Conservation (phyloP, 2,888 invertebrate genomes). For the Cerceris ruficornis region DNA sequence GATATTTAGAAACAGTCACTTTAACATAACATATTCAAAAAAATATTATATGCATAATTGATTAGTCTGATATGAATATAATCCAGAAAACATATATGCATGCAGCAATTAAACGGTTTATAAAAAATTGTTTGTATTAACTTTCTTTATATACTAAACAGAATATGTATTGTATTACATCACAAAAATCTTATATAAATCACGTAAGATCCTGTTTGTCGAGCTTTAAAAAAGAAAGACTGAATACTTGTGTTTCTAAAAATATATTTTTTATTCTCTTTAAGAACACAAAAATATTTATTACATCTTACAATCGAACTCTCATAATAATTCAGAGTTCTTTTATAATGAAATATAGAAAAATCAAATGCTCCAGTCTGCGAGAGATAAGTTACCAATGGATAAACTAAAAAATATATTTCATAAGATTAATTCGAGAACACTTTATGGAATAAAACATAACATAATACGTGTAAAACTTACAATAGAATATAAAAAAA, state of each 20-base stretch:
- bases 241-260: not conserved
- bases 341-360: not conserved
- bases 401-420: conserved; percentile 3
- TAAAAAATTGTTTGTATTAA: not conserved
- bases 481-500: conserved; percentile 2
- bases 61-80: no score
- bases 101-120: no score
- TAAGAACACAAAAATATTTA: conserved; percentile 3
- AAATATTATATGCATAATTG: not conserved
- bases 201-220: not conserved
- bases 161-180: not conserved
- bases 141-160: not conserved
- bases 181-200: not conserved
- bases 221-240: not conserved
- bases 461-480: not conserved
- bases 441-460: not conserved
- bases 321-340: not conserved
- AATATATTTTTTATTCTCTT: conserved; percentile 5
- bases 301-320: not conserved
- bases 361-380: not conserved
- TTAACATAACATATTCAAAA: not conserved
- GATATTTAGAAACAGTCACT: not conserved
- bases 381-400: not conserved
- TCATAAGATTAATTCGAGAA: not conserved
- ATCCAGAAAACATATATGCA: no score